Percentiles rank a stretch among this genome's conserved stretches.
Evolutionary conservation across 2,797 vertebrate genomes (phyloP).

Genomic region (Siniperca scherzeri): DNA sequence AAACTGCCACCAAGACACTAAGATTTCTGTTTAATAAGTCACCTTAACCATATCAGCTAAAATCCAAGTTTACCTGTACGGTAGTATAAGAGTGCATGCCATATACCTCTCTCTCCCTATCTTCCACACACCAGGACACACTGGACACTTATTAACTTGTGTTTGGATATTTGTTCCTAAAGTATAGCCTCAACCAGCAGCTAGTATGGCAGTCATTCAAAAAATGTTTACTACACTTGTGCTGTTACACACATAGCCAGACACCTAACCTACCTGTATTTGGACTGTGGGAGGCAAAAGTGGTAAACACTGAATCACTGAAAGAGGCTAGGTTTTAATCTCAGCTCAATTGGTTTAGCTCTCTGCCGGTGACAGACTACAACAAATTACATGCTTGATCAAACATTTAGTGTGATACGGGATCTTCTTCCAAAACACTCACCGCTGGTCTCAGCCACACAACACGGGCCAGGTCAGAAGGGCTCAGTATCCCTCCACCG

Average conservation of each 20-base stretch:
- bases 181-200: background rate
- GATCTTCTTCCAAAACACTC: slow-evolving; percentile 27
- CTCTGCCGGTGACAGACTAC: background rate
- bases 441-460: slow-evolving; percentile 82
- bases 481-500: slow-evolving; percentile 62
- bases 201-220: background rate
- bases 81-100: too few relatives aligned
- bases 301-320: background rate
- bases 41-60: too few relatives aligned
- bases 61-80: too few relatives aligned
- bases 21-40: too few relatives aligned
- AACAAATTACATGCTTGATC: background rate
- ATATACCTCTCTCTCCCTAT: too few relatives aligned
- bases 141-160: too few relatives aligned
- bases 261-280: background rate
- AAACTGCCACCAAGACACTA: too few relatives aligned
- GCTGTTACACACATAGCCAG: background rate
- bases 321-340: background rate
- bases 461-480: slow-evolving; percentile 61
- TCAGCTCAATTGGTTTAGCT: background rate
- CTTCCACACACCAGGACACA: too few relatives aligned
- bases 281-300: too few relatives aligned
- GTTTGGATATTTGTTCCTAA: too few relatives aligned
- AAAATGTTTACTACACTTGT: background rate
- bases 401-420: background rate